A percentile compares a stretch with the other conserved stretches of the same genome.
Evolutionary conservation across 2,113 vertebrate genomes (phyloP).

Genomic region (Muntiacus muntjak): DNA sequence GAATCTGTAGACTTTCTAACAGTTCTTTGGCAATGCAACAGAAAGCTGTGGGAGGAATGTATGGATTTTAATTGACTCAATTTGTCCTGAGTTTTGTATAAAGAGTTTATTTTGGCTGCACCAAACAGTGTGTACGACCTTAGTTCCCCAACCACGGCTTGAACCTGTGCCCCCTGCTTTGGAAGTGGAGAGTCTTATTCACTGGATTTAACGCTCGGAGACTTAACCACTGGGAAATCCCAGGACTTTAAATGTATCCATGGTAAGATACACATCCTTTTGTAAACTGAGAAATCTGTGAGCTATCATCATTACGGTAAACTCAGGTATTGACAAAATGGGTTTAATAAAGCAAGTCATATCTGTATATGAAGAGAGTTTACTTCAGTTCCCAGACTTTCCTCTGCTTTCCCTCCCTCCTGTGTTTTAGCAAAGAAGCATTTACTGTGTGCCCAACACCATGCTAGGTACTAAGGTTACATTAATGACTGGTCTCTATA

Average conservation of each 20-base stretch:
- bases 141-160: background rate
- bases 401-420: background rate
- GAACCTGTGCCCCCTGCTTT: background rate
- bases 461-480: background rate
- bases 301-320: background rate
- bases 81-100: background rate
- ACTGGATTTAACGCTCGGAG: background rate
- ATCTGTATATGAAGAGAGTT: background rate
- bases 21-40: background rate
- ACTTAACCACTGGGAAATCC: background rate
- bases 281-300: slow-evolving; percentile 18
- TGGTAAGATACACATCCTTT: background rate
- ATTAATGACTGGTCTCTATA: background rate
- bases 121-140: background rate
- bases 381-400: slow-evolving; percentile 10
- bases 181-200: background rate
- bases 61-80: background rate
- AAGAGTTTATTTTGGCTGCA: background rate
- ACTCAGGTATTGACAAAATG: background rate
- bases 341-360: slow-evolving; percentile 11
- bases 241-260: background rate
- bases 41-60: background rate
- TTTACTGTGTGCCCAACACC: background rate
- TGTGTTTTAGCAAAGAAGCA: background rate
- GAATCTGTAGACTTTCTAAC: background rate